Base-by-base conservation (phyloP, 1,140 invertebrate species). In the Musca vetustissima region DNA sequence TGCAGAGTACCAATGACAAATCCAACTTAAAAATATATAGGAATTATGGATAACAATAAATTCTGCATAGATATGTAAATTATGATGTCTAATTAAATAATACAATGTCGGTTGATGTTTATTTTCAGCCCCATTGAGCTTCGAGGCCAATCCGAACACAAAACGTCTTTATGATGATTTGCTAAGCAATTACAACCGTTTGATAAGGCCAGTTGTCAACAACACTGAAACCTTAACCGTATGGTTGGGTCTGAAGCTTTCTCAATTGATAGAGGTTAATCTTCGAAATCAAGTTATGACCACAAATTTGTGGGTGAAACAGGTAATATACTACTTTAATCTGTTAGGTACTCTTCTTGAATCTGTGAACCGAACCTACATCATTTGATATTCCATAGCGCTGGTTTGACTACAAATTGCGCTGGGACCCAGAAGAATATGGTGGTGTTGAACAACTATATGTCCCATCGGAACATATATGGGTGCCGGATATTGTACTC, bases 211-310 rank as follows among this genome's bases (percentile, higher is more conserved):
- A 0, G 96, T 99, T 43, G 89, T 89, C 14, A 97, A 98, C 81
- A 97, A 96, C 76, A 93, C 91, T 0, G 96, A 99, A 83, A 95
- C 93, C 24, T 85, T 99, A 21, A 96, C 93, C 0, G 96, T 99
- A 24, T 91, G 91, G 84, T 84, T 98, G 68, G 92, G 95, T 3
- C 87, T 98, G 15, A 96, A 97, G 79, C 83, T 98, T 59, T 97
- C 96, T 0, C 96, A 98, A 83, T 86, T 99, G 22, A 97, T 98
- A 80, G 96, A 98, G 84, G 95, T 98, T 85, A 95, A 95, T 81
- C 77, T 95, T 59, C 95, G 95, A 81, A 96, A 95, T 83, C 95
- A 97, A 84, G 93, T 97, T 48, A 96, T 97, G 93, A 97, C 95
- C 13, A 96, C 95, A 1, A 97, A 97, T 82, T 87, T 97, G 15